Base-by-base conservation (phyloP, 2,888 invertebrate genomes). In the Homarus gammarus region DNA sequence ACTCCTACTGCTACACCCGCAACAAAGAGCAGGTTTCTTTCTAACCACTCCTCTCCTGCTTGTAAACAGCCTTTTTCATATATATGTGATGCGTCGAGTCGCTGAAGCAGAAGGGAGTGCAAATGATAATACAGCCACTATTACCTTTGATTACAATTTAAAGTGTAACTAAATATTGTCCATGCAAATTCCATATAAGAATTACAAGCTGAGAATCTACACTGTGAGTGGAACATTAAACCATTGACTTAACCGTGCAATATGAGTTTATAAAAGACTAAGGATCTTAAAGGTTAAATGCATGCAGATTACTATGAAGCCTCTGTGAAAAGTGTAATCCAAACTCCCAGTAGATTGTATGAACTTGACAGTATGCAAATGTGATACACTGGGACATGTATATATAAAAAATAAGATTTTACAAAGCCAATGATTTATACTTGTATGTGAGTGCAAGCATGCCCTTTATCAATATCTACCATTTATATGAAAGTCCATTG, bases 61-160 rank as follows among this genome's bases (percentile, higher is more conserved):
- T 97, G 97, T 93, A 99, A 95, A 94, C 99, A 99, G 94, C 99
- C 99, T 94, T 97, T 97, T 94, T 98, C 98, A 95, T 97, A 96
- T 94, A 95, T 97, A 95, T 97, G 97, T 93, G 96, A 95, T 93
- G 96, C 95, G 94, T 97, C 97, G 95, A 95, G 96, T 94, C 94
- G 96, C 97, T 97, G 94, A 78, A 89, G 87, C 61, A 89, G 40
- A 87, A 81, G 81, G 61, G 79, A 36, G 73, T 38, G 44, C 73
- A 49, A 36, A 44, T 75, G 27, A 44, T 36, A 40, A 38, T 27
- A 49, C 49, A 44, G 75, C n/a, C 18, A 64, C 15, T 56, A 56
- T 56, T 64, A 64, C 64, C 64, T 64, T 64, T 27, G 27, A 64
- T 27, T n/a, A 64, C 22, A 56, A 5, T 56, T 56, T 56, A 5